These are phyloP conservation scores for Megaceryle maxima DNA, from an alignment of 2,113 vertebrate genomes.

Conservation along the genomic window DNA sequence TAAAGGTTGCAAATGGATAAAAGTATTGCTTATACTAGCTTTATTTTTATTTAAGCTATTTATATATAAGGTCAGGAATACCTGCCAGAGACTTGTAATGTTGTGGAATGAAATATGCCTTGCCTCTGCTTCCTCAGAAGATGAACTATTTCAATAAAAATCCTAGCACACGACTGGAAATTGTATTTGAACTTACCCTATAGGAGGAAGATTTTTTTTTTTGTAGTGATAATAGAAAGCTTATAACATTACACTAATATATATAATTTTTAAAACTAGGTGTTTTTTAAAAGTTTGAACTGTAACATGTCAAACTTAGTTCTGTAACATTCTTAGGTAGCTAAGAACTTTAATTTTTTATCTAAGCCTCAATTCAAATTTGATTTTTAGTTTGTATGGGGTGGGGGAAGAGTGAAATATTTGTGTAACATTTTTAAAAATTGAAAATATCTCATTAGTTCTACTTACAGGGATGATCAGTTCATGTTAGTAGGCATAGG, in stretches of 20 bases:
- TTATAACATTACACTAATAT: neutral
- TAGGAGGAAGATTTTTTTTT: neutral
- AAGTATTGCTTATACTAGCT: neutral
- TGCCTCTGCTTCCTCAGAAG: neutral
- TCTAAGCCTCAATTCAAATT: neutral
- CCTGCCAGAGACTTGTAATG: neutral
- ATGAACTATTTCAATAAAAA: neutral
- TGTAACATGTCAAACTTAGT: neutral
- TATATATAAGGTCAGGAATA: neutral
- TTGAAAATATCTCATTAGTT: conserved; percentile 3
- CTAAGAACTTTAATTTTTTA: neutral
- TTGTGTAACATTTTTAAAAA: neutral
- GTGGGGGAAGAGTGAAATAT: neutral
- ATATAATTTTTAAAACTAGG: neutral
- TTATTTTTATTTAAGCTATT: neutral
- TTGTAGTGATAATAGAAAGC: neutral
- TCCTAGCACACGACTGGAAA: neutral
- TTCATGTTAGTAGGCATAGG: neutral
- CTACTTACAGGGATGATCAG: conserved; percentile 6
- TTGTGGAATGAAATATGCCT: neutral
- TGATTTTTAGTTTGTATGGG: neutral
- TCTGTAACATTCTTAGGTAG: neutral
- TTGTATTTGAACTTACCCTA: neutral
- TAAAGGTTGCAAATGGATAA: neutral
- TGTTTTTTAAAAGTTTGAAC: neutral